These are phyloP conservation scores for Gymnoscopelus microlampas DNA, from an alignment of 2,797 vertebrate species.

Conservation along the genomic window DNA sequence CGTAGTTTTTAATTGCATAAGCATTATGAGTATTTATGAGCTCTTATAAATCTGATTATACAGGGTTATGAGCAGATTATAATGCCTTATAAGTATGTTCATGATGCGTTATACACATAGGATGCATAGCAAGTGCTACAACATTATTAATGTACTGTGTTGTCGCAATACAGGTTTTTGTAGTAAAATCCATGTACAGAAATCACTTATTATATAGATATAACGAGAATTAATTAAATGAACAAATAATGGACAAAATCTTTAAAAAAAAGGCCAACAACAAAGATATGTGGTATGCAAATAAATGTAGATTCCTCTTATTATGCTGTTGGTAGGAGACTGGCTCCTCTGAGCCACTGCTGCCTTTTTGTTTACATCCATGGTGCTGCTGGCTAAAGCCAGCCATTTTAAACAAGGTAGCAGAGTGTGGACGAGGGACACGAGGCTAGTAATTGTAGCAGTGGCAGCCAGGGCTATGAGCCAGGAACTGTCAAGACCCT, in stretches of 20 bases:
- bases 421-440: conserved; percentile 42
- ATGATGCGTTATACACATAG: no score
- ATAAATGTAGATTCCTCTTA: not conserved
- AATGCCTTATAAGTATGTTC: no score
- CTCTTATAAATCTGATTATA: no score
- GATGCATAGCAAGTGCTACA: no score
- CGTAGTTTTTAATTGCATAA: not conserved
- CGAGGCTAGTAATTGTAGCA: conserved; percentile 68
- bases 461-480: conserved; percentile 49
- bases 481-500: conserved; percentile 66
- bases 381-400: conserved; percentile 39
- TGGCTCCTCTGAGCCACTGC: conserved; percentile 20
- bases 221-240: not conserved
- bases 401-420: conserved; percentile 66
- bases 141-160: not conserved
- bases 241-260: not conserved
- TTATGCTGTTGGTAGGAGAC: conserved; percentile 7
- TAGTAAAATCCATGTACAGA: no score
- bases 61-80: no score
- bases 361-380: conserved; percentile 54
- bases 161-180: not conserved
- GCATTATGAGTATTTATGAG: no score
- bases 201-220: no score
- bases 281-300: no score
- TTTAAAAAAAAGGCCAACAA: no score